Evolutionary conservation across 2,797 vertebrate genomes (phyloP), one percentile per base, ranked within the genome.

Genomic region (Microchirus variegatus): DNA sequence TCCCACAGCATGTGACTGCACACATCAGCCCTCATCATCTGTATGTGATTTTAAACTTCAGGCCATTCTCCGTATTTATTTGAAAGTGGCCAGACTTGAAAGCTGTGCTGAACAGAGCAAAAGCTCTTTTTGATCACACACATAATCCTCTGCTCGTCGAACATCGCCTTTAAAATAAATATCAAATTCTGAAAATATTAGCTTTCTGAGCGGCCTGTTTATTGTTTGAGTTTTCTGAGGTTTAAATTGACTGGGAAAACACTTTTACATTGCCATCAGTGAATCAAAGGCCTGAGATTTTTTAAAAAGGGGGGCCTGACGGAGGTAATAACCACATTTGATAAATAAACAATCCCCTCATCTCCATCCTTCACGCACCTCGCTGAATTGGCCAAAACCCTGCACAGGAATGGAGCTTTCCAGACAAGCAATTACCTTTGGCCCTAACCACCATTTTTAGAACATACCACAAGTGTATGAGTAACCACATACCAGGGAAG

Each of bases 11-110:
- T 94, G 93, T 90, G 91, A 93, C 94, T 94, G 86, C 93, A 93
- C 95, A 92, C 91, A 90, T 91, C 67, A 70, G 90, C 90, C 83
- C 86, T 87, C 90, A 89, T 96, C 95, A 96, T 97, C 95, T 98
- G 95, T 94, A 94, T 95, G 93, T 91, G 92, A 94, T 97, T 98
- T 95, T 73, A 91, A 37, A 88, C 91, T 90, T 93, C 90, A 90
- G 92, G 78, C 91, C 78, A 61, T 91, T 93, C 93, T 95, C 93
- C 90, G 83, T 95, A 95, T 96, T 96, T 96, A 93, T 96, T 96
- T 94, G 94, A 95, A 94, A 87, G 80, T 77, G 93, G 92, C 85
- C 84, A 82, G 84, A 94, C 92, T 91, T 95, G 91, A 95, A 95
- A 95, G 90, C 85, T 82, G 87, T 72, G 88, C 86, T 57, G 85